These are phyloP conservation scores for Athene noctua DNA, from an alignment of 2,113 vertebrate genomes.

Conservation along the genomic window DNA sequence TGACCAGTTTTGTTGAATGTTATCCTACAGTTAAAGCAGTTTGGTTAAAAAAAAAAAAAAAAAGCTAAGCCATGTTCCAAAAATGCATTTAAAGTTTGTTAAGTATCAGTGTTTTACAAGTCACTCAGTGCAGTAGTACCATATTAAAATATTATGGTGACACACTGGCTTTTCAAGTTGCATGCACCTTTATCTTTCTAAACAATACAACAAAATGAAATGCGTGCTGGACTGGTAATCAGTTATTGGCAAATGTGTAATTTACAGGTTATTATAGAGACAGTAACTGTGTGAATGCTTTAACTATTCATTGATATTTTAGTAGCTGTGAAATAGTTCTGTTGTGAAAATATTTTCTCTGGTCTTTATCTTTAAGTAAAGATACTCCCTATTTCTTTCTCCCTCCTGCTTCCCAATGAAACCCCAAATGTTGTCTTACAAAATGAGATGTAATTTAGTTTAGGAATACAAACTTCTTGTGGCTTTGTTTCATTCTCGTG, in stretches of 20 bases:
- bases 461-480: not conserved
- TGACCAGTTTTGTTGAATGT: not conserved
- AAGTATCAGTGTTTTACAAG: not conserved
- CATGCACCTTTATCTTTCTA: not conserved
- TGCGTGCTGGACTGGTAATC: not conserved
- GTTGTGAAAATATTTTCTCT: not conserved
- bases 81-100: not conserved
- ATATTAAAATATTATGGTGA: not conserved
- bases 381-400: not conserved
- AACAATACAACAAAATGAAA: not conserved
- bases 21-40: not conserved
- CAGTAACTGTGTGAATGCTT: not conserved
- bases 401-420: not conserved
- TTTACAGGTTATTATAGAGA: not conserved
- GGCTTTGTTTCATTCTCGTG: not conserved
- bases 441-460: not conserved
- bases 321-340: not conserved
- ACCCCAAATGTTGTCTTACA: not conserved
- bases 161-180: not conserved
- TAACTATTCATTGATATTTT: not conserved
- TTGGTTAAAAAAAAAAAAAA: not conserved
- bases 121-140: not conserved
- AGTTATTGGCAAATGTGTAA: not conserved
- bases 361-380: not conserved
- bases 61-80: not conserved